These are phyloP conservation scores for Lepisosteus oculatus DNA, from an alignment of 2,113 vertebrate species.

Conservation along the genomic window DNA sequence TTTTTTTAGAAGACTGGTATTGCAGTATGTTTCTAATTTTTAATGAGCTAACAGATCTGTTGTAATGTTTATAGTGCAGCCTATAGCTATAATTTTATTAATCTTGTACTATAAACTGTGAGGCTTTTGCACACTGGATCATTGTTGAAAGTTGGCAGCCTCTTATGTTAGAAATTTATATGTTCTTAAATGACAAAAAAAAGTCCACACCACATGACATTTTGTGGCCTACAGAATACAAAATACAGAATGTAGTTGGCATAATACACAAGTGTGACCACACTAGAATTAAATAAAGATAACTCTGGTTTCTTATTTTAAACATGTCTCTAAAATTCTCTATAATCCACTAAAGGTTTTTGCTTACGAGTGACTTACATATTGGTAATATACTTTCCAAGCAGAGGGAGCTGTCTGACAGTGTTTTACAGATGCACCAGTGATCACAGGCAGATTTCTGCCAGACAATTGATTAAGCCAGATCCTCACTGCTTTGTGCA, in stretches of 20 bases:
- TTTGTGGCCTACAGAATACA: conserved; percentile 28
- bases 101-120: no score
- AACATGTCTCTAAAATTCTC: conserved; percentile 29
- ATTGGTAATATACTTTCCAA: conserved; percentile 11
- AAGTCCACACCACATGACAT: no score
- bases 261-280: conserved; percentile 41
- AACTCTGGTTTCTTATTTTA: conserved; percentile 63
- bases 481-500: conserved; percentile 30
- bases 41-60: no score
- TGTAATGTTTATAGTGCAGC: no score
- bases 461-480: conserved; percentile 37
- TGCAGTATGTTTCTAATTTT: no score
- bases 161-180: no score
- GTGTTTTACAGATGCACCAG: conserved; percentile 7
- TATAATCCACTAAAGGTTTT: not conserved
- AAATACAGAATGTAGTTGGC: conserved; percentile 36
- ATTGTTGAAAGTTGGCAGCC: no score
- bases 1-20: no score
- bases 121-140: no score
- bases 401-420: not conserved
- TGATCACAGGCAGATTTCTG: conserved; percentile 20
- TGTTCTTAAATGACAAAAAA: no score
- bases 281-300: conserved; percentile 54
- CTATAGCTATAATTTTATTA: no score
- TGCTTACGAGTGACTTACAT: conserved; percentile 13